Evolutionary conservation across 2,888 invertebrate genomes (phyloP), one percentile per base, ranked within the genome.

Genomic region (Drosophila bunnanda): DNA sequence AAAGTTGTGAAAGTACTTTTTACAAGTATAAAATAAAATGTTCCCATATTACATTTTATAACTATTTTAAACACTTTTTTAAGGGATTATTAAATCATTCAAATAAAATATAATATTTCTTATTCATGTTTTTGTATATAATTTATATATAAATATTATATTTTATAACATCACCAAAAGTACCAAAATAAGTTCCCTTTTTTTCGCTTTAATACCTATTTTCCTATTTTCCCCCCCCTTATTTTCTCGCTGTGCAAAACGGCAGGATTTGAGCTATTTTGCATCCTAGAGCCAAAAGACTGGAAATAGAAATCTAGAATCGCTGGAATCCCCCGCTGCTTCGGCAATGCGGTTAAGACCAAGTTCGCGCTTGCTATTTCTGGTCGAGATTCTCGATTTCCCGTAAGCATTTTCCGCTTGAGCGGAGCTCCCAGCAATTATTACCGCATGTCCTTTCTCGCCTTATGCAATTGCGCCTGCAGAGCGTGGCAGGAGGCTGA

Each of bases 391-490:
- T 68, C 44, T 54, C n/a, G 66, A 66, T 66, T 68, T 68, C 50
- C 57, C 15, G n/a, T 57, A 39, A 44, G 55, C 64, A 71, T 66
- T 55, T 72, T 75, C 75, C 75, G 57, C 76, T 61, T 72, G 70
- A 66, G 20, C 44, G 66, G 66, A 69, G 66, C 17, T 55, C 70
- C 46, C 32, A 34, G 34, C 50, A 34, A 32, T 46, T 55, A 81
- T 87, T 82, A 82, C 85, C 88, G 77, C 80, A 76, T 70, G 76
- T 73, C 75, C 75, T 64, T 34, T 36, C 50, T 52, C 50, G 70
- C 70, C 82, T 84, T 85, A 88, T 89, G 85, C 89, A 85, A 85
- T 85, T 82, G 10, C 48, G 56, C 38, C 67, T 67, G 67, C 67
- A 56, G 12, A 55, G 39, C 50, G 13, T 50, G 32, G 38, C 34